phyloP scores from a whole-genome alignment of 1,140 invertebrate species.

The Drosophila murphyi region DNA sequence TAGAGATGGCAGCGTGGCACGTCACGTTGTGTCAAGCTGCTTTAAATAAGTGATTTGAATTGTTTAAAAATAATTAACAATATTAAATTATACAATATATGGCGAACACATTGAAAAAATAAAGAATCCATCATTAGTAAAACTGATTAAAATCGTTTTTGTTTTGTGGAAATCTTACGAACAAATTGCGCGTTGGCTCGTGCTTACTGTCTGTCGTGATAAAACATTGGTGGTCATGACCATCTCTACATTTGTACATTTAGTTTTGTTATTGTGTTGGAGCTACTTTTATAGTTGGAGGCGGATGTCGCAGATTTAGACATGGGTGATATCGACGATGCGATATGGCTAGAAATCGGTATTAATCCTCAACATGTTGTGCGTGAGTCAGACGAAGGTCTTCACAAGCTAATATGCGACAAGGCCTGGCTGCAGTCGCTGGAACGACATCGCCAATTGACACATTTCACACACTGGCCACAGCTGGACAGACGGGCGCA shows the following conservation, averaged over 20 bases:
- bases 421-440: slow-evolving; percentile 88
- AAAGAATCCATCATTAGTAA: too few species aligned
- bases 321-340: slow-evolving; percentile 58
- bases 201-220: neutral
- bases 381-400: slow-evolving; percentile 85
- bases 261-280: slow-evolving; percentile 20
- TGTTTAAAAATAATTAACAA: too few species aligned
- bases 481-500: slow-evolving; percentile 81
- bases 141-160: neutral
- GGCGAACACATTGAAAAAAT: too few species aligned
- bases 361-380: slow-evolving; percentile 88
- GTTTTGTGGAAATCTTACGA: too few species aligned
- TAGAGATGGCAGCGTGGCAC: neutral
- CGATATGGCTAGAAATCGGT: slow-evolving; percentile 87
- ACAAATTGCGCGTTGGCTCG: neutral
- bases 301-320: slow-evolving; percentile 21
- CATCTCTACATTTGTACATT: slow-evolving; percentile 40
- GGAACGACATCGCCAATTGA: slow-evolving; percentile 85
- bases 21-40: neutral
- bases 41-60: too few species aligned
- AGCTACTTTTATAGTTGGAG: slow-evolving; percentile 28
- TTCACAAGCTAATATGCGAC: slow-evolving; percentile 88
- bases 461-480: slow-evolving; percentile 83
- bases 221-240: neutral
- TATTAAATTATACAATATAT: too few species aligned